A percentile compares a stretch with the other conserved stretches of the same genome.
Conservation (phyloP, 2,113 vertebrate genomes). For the Girardinichthys multiradiatus region DNA sequence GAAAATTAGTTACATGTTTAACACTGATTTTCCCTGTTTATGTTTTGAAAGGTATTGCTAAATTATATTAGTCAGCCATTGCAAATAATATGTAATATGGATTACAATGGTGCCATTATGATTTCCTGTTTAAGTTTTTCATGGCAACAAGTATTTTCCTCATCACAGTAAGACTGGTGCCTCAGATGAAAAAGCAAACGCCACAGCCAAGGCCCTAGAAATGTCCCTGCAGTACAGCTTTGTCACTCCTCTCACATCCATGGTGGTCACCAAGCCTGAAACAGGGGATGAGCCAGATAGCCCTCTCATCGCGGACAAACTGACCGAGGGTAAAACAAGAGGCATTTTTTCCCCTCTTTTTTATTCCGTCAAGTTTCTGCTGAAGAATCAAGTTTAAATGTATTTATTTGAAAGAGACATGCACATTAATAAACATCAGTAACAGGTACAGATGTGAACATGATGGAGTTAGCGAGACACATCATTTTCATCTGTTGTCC, state of each 20-base stretch:
- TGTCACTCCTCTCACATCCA: slow-evolving; percentile 91
- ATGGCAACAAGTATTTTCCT: not conserved
- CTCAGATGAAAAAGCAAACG: slow-evolving; percentile 68
- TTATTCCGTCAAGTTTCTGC: not conserved
- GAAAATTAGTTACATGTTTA: not conserved
- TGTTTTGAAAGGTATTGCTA: not conserved
- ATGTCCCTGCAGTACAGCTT: slow-evolving; percentile 89
- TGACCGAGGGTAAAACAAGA: slow-evolving; percentile 77
- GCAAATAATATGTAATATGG: not conserved
- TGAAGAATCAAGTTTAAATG: not conserved
- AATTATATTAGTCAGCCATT: not conserved
- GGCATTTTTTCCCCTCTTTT: not conserved
- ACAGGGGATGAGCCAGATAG: slow-evolving; percentile 39
- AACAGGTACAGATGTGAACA: no score
- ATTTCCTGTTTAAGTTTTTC: no score
- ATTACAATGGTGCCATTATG: no score
- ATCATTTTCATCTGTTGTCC: no score
- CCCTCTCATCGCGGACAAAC: slow-evolving; percentile 85
- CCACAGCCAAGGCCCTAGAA: slow-evolving; percentile 78
- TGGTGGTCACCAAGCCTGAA: slow-evolving; percentile 91
- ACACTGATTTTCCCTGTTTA: not conserved
- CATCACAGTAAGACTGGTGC: slow-evolving; percentile 76
- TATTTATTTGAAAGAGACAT: not conserved
- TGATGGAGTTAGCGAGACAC: no score
- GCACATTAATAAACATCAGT: not conserved